Base-by-base conservation (phyloP, 2,888 invertebrate species). In the Drosophila meridionalis region DNA sequence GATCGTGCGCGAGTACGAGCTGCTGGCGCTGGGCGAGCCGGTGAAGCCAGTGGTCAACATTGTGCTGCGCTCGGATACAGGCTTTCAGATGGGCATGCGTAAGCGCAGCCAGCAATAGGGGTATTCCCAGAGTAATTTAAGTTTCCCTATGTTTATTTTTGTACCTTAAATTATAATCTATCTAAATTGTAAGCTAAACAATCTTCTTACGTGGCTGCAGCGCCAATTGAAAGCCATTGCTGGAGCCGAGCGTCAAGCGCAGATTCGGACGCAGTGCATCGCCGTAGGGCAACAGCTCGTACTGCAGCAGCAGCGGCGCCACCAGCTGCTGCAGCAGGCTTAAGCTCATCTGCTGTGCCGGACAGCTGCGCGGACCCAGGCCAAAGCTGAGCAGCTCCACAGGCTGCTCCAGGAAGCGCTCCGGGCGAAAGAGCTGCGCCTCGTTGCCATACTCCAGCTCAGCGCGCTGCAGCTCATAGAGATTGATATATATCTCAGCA, bases 21-120 rank as follows among this genome's bases (percentile, higher is more conserved):
- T 91, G n/a, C 57, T 90, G 9, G 90, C 92, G 0, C 30, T 90
- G 6, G 91, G 91, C 2, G 78, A 84, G 14, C 68, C 80, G 0
- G 71, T 91, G 4, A 59, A 76, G 26, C 75, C 82, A 26, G 77
- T 82, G 26, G 42, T 91, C 0, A 89, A 87, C 61, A 76, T 92
- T 59, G 85, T 92, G 6, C 61, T 91, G 12, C 80, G 83, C 4
- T 92, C 92, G 3, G 69, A 50, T 0, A 92, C 77, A 5, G 90
- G 91, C 0, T 86, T 89, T 14, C 87, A 92, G 69, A 8, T 92
- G 48, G 90, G 90, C 9, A 72, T 92, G 66, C 83, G 78, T 2
- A 69, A 28, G 45, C 71, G 73, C 12, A 62, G 20, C 48, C n/a
- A 14, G n/a, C 8, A 3, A n/a, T 38, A 43, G 30, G 28, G 4